A percentile compares a stretch with the other conserved stretches of the same genome.
Conservation (phyloP, 2,888 invertebrate species). For the Hypselothyrea guttata region DNA sequence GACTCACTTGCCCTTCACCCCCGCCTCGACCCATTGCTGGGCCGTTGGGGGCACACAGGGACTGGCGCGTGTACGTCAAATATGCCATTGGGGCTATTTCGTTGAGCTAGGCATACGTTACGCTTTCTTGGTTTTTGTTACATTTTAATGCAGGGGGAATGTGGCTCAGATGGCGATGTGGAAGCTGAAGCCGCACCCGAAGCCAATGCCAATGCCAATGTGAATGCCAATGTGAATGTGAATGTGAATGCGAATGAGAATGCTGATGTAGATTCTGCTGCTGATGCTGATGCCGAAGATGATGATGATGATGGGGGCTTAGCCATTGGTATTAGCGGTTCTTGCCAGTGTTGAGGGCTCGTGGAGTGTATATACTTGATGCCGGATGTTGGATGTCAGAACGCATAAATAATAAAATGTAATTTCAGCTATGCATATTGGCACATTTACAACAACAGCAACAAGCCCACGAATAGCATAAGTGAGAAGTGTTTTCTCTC, state of each 20-base stretch:
- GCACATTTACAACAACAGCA: constrained; percentile 42
- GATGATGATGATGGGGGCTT: constrained; percentile 19
- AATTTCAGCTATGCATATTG: constrained; percentile 59
- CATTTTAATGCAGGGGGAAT: constrained; percentile 28
- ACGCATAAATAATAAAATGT: constrained; percentile 63
- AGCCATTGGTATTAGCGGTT: constrained; percentile 10
- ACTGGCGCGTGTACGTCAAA: constrained; percentile 62
- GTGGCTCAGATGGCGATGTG: constrained; percentile 14
- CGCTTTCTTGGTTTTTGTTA: constrained; percentile 56
- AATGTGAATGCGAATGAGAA: too few relatives aligned
- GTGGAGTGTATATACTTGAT: constrained; percentile 5
- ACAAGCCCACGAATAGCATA: background rate
- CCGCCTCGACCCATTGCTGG: background rate
- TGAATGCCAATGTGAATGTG: too few relatives aligned
- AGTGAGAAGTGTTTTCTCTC: background rate
- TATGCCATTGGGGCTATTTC: constrained; percentile 53
- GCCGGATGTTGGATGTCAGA: constrained; percentile 33
- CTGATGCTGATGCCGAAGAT: too few relatives aligned
- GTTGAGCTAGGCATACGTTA: constrained; percentile 49
- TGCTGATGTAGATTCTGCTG: too few relatives aligned
- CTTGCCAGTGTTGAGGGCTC: background rate
- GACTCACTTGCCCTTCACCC: background rate
- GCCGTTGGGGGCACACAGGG: constrained; percentile 8
- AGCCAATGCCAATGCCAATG: too few relatives aligned
- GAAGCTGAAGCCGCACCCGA: too few relatives aligned